A percentile compares a stretch with the other conserved stretches of the same genome.
Evolutionary conservation across 2,888 invertebrate species (phyloP).

Genomic region (Lutraria lutraria): DNA sequence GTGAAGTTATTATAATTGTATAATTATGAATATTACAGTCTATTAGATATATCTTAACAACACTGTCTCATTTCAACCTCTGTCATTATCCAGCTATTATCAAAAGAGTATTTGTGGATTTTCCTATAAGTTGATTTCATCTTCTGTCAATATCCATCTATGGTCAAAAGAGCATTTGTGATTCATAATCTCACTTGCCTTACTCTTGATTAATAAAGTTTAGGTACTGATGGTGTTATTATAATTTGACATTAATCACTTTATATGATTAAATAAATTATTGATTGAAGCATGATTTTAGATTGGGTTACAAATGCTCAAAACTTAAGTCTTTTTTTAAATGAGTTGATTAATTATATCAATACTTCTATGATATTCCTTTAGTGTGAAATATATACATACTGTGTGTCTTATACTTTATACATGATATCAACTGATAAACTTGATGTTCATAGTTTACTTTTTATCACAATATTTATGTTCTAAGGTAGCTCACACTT

Average conservation of each 20-base stretch:
- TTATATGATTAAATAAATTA: not conserved
- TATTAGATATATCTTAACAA: no score
- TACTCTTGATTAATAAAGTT: not conserved
- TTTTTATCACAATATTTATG: not conserved
- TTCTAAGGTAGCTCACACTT: not conserved
- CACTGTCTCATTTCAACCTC: not conserved
- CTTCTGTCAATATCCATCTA: not conserved
- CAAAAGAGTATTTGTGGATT: slow-evolving; percentile 5
- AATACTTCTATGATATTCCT: not conserved
- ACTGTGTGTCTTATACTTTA: not conserved
- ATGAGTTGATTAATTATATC: not conserved
- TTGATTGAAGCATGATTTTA: not conserved
- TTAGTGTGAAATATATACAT: not conserved
- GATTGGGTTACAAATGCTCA: not conserved
- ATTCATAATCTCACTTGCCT: not conserved
- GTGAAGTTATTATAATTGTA: no score
- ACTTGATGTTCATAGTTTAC: not conserved
- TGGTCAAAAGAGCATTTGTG: slow-evolving; percentile 11
- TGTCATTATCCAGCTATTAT: not conserved
- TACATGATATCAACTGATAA: not conserved
- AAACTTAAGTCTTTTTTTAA: not conserved
- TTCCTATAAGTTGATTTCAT: not conserved
- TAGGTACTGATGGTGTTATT: not conserved
- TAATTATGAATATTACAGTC: no score
- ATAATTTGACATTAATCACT: not conserved